These are phyloP conservation scores for Maniola hyperantus DNA, from an alignment of 2,888 invertebrate genomes.

Conservation along the genomic window DNA sequence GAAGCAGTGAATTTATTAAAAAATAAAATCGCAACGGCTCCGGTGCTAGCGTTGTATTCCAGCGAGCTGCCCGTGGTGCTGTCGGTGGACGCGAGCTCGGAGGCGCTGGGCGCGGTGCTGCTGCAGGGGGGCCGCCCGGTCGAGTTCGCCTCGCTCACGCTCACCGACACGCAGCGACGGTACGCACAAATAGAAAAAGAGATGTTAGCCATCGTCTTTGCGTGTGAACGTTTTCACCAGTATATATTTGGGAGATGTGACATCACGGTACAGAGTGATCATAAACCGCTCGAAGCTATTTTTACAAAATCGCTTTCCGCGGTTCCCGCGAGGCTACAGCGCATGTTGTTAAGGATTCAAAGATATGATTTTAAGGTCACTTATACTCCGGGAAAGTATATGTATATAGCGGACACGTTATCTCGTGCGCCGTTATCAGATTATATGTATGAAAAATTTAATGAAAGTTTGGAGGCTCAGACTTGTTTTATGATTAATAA, in stretches of 20 bases:
- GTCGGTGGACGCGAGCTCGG: background rate
- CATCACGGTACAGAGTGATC: conserved; percentile 40
- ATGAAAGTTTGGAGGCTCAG: conserved; percentile 33
- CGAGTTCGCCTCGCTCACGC: background rate
- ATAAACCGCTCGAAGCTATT: conserved; percentile 45
- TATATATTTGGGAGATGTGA: background rate
- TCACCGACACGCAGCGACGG: background rate
- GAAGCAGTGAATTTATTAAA: background rate
- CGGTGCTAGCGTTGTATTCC: background rate
- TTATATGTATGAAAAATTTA: conserved; percentile 28
- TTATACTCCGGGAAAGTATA: conserved; percentile 45
- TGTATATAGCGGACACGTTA: conserved; percentile 45
- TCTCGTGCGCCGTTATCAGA: conserved; percentile 42
- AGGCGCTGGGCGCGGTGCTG: background rate
- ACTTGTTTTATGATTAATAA: conserved; percentile 36
- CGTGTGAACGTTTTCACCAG: conserved; percentile 1
- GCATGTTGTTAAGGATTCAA: conserved; percentile 45
- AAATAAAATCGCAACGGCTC: background rate
- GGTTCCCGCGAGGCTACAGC: conserved; percentile 42
- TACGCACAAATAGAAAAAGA: conserved; percentile 5
- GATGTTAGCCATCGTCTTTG: conserved; percentile 3
- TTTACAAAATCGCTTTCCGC: conserved; percentile 43
- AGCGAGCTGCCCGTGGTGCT: background rate
- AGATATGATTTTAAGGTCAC: conserved; percentile 39
- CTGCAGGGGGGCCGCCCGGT: background rate